Base-by-base conservation (phyloP, 2,797 vertebrate genomes). In the Tapera naevia region DNA sequence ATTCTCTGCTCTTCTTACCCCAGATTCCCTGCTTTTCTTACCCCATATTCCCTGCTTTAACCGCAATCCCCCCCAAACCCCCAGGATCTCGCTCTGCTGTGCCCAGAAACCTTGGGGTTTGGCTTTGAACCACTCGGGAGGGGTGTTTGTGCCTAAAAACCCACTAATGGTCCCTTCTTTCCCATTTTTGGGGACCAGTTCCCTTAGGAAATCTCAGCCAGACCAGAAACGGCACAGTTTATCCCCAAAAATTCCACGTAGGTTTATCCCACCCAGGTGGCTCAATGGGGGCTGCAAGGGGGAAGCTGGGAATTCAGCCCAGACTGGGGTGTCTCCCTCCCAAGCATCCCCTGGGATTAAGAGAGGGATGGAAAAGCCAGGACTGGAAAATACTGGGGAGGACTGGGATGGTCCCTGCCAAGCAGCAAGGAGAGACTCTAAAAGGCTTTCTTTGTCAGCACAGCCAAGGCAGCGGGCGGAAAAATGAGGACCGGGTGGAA, bases 381-480 rank as follows among this genome's bases (percentile, higher is more conserved):
- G 25, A 15, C 48, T 46, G 60, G 33, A 25, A 72, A 73, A 39
- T 0, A 71, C 25, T 4, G 12, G 65, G 65, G 22, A 35, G 22
- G 61, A 28, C 3, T 27, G 64, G 75, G 73, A 11, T 62, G 18
- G 81, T 32, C 89, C 73, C 74, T 91, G 74, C 90, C 81, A 78
- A 41, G 74, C 75, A 37, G 56, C 65, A 9, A 23, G 30, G 17
- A 27, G 76, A 1, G n/a, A 39, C 90, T 79, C 11, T 89, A 85
- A 96, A 89, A 53, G 94, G 92, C 71, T 74, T 50, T 60, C 95
- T 94, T 96, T 96, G 95, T 96, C 94, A 89, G 10, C 62, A 62
- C 90, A n/a, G 95, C 94, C 92, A 75, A 43, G 25, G 85, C 66
- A 23, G 70, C 53, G 45, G 66, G 57, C 2, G 50, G 74, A 70